phyloP scores from a whole-genome alignment of 2,888 invertebrate genomes.

The Scrobipalpa costella region DNA sequence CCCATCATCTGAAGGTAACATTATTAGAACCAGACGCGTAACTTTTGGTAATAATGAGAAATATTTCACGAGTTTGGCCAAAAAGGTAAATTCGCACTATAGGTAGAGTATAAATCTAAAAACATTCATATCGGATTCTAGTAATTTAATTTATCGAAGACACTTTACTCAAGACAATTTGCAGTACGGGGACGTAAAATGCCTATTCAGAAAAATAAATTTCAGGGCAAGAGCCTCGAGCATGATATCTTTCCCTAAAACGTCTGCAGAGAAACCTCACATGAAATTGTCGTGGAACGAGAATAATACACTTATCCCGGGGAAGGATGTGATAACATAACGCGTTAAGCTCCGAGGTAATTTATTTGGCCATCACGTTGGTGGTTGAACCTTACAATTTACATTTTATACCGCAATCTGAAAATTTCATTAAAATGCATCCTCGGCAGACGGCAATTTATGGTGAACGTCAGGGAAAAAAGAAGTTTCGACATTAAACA shows the following conservation, averaged over 20 bases:
- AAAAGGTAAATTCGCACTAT: neutral
- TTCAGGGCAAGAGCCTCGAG: slow-evolving; percentile 7
- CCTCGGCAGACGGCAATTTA: slow-evolving; percentile 35
- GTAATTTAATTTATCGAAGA: slow-evolving; percentile 2
- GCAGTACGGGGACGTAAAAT: slow-evolving; percentile 18
- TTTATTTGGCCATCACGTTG: slow-evolving; percentile 22
- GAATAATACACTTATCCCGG: slow-evolving; percentile 16
- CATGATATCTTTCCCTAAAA: slow-evolving; percentile 18
- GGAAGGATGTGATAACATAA: slow-evolving; percentile 12
- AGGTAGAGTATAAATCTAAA: neutral
- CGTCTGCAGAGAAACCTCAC: slow-evolving; percentile 9
- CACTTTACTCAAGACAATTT: slow-evolving; percentile 19
- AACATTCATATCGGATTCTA: slow-evolving; percentile 10
- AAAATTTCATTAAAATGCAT: slow-evolving; percentile 44
- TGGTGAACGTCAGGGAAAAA: slow-evolving; percentile 35
- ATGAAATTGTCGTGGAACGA: slow-evolving; percentile 19
- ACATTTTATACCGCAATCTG: slow-evolving; percentile 27
- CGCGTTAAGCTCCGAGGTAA: slow-evolving; percentile 10
- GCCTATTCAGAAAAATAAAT: slow-evolving; percentile 21
- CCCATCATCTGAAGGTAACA: slow-evolving; percentile 5
- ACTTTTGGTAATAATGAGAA: neutral
- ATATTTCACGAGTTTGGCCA: neutral
- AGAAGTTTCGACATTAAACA: slow-evolving; percentile 42
- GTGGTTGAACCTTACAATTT: slow-evolving; percentile 11
- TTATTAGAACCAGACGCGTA: slow-evolving; percentile 10